phyloP scores from a whole-genome alignment of 2,113 vertebrate species.

The Ciconia maguari region DNA sequence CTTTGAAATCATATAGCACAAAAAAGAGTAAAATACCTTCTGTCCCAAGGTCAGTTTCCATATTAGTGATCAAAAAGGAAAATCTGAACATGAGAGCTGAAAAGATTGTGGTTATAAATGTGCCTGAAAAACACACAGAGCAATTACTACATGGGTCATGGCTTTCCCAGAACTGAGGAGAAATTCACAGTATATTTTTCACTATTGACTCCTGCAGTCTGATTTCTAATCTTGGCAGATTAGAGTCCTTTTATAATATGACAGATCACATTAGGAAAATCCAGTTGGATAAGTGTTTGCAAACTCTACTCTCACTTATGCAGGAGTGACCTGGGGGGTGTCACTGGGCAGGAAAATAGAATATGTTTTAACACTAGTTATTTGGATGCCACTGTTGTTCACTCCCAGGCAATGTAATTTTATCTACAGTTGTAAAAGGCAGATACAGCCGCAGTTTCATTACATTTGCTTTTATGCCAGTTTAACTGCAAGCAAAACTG shows the following conservation, averaged over 20 bases:
- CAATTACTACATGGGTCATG: background rate
- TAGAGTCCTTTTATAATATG: background rate
- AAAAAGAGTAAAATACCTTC: background rate
- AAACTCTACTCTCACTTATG: background rate
- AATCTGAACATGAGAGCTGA: background rate
- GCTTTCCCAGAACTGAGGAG: background rate
- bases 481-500: background rate
- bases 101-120: background rate
- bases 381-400: background rate
- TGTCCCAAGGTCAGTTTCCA: background rate
- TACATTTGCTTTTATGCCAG: background rate
- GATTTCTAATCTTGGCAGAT: background rate
- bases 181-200: background rate
- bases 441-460: background rate
- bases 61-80: background rate
- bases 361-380: background rate
- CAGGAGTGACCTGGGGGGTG: background rate
- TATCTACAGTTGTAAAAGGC: background rate
- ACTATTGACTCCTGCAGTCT: background rate
- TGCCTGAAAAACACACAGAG: background rate
- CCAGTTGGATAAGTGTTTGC: background rate
- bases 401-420: background rate
- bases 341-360: background rate
- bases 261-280: background rate
- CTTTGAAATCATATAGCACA: background rate